Percentiles rank a stretch among this genome's conserved stretches.
phyloP scores from a whole-genome alignment of 2,797 vertebrate genomes.

The Lagodon rhomboides region DNA sequence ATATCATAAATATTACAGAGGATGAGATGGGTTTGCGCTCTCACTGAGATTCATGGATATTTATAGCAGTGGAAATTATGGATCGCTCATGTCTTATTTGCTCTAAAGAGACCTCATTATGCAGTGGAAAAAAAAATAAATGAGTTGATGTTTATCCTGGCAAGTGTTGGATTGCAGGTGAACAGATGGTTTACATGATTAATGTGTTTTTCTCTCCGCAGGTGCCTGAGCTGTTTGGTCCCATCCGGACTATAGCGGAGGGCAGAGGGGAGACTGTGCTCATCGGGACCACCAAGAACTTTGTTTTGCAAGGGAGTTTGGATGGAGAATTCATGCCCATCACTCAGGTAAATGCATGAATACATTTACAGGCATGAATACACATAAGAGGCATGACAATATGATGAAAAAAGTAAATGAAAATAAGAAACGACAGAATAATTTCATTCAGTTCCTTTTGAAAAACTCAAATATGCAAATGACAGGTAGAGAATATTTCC shows the following conservation, averaged over 20 bases:
- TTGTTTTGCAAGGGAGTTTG: constrained; percentile 93
- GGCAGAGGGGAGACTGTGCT: constrained; percentile 93
- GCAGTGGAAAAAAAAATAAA: not conserved
- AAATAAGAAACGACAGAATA: too few species aligned
- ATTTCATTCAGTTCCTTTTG: too few species aligned
- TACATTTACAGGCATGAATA: too few species aligned
- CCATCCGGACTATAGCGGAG: constrained; percentile 95
- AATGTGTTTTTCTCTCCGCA: constrained; percentile 67
- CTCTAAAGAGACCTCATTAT: constrained; percentile 20
- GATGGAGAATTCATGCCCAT: constrained; percentile 93
- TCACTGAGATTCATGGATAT: constrained; percentile 39
- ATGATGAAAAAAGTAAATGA: too few species aligned
- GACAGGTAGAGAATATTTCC: too few species aligned
- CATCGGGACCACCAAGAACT: constrained; percentile 97
- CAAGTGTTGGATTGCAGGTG: constrained; percentile 11
- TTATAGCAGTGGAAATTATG: constrained; percentile 27
- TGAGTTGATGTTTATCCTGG: not conserved
- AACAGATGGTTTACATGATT: constrained; percentile 12
- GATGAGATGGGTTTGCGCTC: constrained; percentile 26
- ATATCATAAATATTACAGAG: constrained; percentile 63
- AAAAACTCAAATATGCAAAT: too few species aligned
- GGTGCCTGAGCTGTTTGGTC: constrained; percentile 96
- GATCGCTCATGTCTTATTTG: constrained; percentile 30
- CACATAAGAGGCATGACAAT: too few species aligned
- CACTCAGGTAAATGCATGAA: constrained; percentile 89